Base-by-base conservation (phyloP, 2,113 vertebrate genomes). In the Microcebus murinus region DNA sequence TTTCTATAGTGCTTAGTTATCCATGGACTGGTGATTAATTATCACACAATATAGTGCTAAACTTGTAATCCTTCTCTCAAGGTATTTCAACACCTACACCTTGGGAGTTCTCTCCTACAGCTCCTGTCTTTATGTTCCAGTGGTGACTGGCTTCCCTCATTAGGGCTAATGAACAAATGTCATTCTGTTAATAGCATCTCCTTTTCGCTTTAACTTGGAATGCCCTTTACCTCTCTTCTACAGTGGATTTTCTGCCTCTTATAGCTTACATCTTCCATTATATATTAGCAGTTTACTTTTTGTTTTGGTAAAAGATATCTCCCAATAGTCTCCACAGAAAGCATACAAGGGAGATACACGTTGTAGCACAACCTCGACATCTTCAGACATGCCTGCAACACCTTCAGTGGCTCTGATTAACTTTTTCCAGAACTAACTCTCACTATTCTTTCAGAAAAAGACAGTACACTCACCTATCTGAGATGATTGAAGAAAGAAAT, bases 191-290 rank as follows among this genome's bases (percentile, higher is more conserved):
- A 55, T 55, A 67, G 6, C 20, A 3, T 18, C 25, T 88, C 36
- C 21, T 23, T 88, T 90, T 80, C 63, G n/a, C 6, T 14, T 59
- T 20, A 36, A 21, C 6, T 14, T n/a, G n/a, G 23, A 55, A 42
- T 70, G 27, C 12, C 11, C 10, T 76, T 74, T 59, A 17, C 20
- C 27, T 91, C 20, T 82, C 17, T 63, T 74, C 77, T 65, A 3
- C 31, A 34, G 31, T 70, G 17, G 45, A 1, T 70, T 71, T 86
- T 77, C 29, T 87, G 18, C 50, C 67, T 61, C 17, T 74, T 63
- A 0, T 23, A 10, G n/a, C n/a, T 39, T 17, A 67, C 1, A 0
- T 61, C 17, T 63, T 61, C 6, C 15, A 31, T 14, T 59, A 82
- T 17, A 73, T 57, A 57, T 21, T 57, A 57, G 21, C 50, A 3